Conservation (phyloP, 1,140 invertebrate species). For the Drosophila leontia region DNA sequence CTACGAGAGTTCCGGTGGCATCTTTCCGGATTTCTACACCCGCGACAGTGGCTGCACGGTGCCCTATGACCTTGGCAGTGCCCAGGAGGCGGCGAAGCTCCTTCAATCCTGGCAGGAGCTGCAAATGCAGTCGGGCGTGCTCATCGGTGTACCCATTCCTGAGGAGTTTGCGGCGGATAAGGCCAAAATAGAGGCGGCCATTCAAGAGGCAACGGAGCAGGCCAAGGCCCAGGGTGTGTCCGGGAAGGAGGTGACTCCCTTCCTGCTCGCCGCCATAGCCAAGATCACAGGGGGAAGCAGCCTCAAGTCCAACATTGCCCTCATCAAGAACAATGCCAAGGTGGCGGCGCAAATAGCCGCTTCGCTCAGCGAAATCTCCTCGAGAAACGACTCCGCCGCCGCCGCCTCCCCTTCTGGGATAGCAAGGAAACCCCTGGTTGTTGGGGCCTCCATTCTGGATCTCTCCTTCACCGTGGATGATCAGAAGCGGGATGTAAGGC, state of each 20-base stretch:
- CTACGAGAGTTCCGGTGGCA: slow-evolving; percentile 84
- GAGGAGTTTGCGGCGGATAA: slow-evolving; percentile 86
- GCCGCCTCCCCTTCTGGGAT: not conserved
- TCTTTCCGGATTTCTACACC: slow-evolving; percentile 97
- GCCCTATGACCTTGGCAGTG: slow-evolving; percentile 88
- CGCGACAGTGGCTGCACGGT: slow-evolving; percentile 88
- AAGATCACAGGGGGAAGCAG: slow-evolving; percentile 92
- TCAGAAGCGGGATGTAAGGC: slow-evolving; percentile 85
- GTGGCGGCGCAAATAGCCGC: slow-evolving; percentile 93
- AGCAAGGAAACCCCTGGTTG: slow-evolving; percentile 53
- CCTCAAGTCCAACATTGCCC: slow-evolving; percentile 93
- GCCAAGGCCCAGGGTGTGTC: slow-evolving; percentile 88
- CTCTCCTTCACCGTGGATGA: slow-evolving; percentile 65
- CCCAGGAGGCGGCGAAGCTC: slow-evolving; percentile 90
- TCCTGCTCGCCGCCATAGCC: slow-evolving; percentile 91
- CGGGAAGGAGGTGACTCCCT: slow-evolving; percentile 97
- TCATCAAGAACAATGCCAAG: slow-evolving; percentile 96
- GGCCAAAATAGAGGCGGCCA: slow-evolving; percentile 88
- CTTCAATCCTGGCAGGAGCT: slow-evolving; percentile 88
- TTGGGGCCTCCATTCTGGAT: slow-evolving; percentile 79
- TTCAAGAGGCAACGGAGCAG: slow-evolving; percentile 90
- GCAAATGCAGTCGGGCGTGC: slow-evolving; percentile 90
- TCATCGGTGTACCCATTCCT: slow-evolving; percentile 97
- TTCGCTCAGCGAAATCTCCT: slow-evolving; percentile 82
- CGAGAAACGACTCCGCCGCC: not conserved